Conservation (phyloP, 2,113 vertebrate species). For the Peromyscus californicus region DNA sequence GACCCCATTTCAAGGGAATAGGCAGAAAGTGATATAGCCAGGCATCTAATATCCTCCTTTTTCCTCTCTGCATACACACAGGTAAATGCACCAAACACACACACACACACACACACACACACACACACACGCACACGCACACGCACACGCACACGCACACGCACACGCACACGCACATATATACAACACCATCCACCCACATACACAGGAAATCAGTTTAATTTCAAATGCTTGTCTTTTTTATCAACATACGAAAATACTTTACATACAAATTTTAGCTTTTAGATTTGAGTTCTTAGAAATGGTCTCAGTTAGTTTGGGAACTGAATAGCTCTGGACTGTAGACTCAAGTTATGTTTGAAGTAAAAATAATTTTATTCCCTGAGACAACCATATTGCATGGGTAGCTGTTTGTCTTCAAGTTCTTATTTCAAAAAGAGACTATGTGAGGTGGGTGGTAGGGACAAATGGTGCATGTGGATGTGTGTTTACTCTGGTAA, state of each 20-base stretch:
- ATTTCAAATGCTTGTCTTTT: neutral
- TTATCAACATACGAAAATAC: neutral
- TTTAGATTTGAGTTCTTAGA: neutral
- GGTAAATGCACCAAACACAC: neutral
- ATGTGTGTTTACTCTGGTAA: neutral
- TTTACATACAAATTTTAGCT: neutral
- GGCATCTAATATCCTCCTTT: neutral
- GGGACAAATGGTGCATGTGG: too few species aligned
- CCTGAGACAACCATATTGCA: neutral
- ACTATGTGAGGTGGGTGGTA: neutral
- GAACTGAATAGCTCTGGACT: too few species aligned
- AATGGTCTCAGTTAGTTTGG: neutral
- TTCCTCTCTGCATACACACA: neutral
- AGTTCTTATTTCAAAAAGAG: neutral
- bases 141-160: neutral
- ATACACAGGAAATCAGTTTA: neutral
- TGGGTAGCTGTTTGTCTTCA: neutral
- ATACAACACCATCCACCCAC: neutral
- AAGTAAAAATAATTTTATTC: neutral
- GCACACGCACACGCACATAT: neutral
- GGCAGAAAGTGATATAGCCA: too few species aligned
- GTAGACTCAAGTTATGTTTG: neutral
- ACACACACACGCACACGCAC: neutral
- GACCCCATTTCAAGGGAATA: neutral
- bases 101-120: neutral